phyloP scores from a whole-genome alignment of 2,113 vertebrate genomes.

The Cheilinus undulatus region DNA sequence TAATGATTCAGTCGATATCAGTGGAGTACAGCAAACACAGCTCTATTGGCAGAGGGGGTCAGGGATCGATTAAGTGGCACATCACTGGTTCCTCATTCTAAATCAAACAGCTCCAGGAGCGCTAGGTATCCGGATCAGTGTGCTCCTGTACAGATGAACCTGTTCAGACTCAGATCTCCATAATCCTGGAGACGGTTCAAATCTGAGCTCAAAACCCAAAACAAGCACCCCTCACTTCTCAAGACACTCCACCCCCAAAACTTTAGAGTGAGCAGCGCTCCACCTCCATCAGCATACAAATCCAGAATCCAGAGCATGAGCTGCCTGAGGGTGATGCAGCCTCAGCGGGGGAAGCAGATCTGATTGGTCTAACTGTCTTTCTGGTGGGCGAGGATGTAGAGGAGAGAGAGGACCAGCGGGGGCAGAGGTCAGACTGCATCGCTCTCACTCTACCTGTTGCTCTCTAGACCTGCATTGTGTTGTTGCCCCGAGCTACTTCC shows the following conservation, averaged over 20 bases:
- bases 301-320: not conserved
- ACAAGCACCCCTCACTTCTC: too few relatives aligned
- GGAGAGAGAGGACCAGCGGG: not conserved
- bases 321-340: not conserved
- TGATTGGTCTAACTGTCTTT: not conserved
- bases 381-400: not conserved
- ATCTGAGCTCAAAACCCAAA: not conserved
- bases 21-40: conserved; percentile 62
- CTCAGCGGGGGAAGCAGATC: not conserved
- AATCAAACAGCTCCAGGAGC: conserved; percentile 1
- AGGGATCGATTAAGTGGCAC: conserved; percentile 53
- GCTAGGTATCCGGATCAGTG: not conserved
- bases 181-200: not conserved
- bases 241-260: not conserved
- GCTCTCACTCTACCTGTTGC: not conserved
- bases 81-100: not conserved
- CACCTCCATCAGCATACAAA: not conserved
- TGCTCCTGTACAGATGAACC: not conserved
- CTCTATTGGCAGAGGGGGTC: conserved; percentile 45
- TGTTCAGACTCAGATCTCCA: too few relatives aligned
- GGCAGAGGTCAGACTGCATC: not conserved
- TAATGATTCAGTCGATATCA: conserved; percentile 69
- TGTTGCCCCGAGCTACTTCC: not conserved
- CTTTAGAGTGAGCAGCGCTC: not conserved
- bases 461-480: not conserved